phyloP scores from a whole-genome alignment of 2,113 vertebrate species.

The Oryzias javanicus region DNA sequence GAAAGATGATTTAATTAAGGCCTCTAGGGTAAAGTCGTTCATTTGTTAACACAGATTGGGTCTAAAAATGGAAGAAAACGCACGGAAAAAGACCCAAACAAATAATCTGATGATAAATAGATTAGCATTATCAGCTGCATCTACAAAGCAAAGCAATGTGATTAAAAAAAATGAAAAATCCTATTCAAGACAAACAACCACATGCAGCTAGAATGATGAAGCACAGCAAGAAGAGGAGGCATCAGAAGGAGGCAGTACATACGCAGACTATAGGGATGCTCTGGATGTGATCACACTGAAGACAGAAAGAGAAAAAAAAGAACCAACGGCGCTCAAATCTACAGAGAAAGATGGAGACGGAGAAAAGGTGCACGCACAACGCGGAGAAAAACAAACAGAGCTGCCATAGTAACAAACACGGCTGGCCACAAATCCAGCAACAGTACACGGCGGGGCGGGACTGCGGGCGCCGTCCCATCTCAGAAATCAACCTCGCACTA shows the following conservation, averaged over 20 bases:
- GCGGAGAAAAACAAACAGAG: conserved; percentile 59
- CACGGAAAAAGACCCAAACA: conserved; percentile 12
- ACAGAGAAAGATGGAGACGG: conserved; percentile 49
- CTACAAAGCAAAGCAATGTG: conserved; percentile 3
- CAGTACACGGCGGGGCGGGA: conserved; percentile 53
- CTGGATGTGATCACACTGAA: conserved; percentile 92
- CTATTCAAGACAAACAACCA: conserved; percentile 35
- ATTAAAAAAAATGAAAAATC: conserved; percentile 35
- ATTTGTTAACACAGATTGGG: conserved; percentile 24
- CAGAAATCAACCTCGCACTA: conserved; percentile 31
- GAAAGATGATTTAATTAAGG: conserved; percentile 27
- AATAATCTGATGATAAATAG: conserved; percentile 17
- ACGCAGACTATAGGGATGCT: conserved; percentile 92
- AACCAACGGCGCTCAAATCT: conserved; percentile 53
- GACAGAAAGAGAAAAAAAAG: conserved; percentile 57
- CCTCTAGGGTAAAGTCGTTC: not conserved
- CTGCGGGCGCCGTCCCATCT: conserved; percentile 32
- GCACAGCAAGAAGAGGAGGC: conserved; percentile 43
- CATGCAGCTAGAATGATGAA: conserved; percentile 45
- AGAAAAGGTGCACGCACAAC: conserved; percentile 32
- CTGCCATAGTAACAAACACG: conserved; percentile 68
- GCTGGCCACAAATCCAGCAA: conserved; percentile 57
- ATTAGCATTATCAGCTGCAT: not conserved
- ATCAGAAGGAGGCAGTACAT: conserved; percentile 80
- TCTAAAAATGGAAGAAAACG: not conserved